Conservation (phyloP, 2,888 invertebrate genomes). For the Rotaria macrura region DNA sequence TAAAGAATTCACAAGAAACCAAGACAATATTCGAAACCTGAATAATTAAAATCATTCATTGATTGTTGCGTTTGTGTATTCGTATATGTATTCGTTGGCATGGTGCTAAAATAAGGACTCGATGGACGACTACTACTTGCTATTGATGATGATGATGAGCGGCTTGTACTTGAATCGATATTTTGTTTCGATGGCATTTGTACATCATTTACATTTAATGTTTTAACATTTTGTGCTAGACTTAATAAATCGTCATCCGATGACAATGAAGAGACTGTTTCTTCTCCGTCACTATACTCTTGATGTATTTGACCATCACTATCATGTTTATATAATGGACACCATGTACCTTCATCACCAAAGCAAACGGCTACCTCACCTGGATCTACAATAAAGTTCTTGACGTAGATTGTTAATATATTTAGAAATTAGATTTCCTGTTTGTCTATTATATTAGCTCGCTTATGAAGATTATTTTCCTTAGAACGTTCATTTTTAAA, state of each 20-base stretch:
- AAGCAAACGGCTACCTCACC: conserved; percentile 7
- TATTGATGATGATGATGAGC: background rate
- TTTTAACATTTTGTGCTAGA: background rate
- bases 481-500: too few species aligned
- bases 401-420: too few species aligned
- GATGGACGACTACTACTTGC: background rate
- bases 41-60: background rate
- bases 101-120: background rate
- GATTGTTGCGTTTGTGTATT: too few species aligned
- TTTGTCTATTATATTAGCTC: too few species aligned
- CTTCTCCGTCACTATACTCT: background rate
- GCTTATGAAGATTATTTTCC: too few species aligned
- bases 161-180: background rate
- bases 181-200: background rate
- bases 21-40: background rate
- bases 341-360: conserved; percentile 20
- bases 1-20: too few species aligned
- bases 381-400: background rate
- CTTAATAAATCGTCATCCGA: background rate
- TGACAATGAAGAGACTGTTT: background rate
- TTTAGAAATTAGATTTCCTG: too few species aligned
- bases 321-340: conserved; percentile 18
- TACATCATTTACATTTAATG: background rate
- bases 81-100: background rate
- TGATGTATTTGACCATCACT: background rate